Conservation (phyloP, 2,113 vertebrate species). For the Neomonachus schauinslandi region DNA sequence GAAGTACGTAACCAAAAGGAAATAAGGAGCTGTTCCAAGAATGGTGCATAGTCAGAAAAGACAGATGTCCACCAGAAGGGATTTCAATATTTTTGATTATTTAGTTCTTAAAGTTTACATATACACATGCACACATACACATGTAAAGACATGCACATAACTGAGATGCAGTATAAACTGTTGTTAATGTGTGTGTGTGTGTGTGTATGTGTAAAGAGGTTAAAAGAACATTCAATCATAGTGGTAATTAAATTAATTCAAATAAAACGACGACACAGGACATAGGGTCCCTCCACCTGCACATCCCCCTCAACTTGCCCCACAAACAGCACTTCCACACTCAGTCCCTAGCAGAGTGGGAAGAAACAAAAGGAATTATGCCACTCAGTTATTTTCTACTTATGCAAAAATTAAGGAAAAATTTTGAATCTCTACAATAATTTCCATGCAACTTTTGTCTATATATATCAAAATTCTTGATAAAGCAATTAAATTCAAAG, state of each 20-base stretch:
- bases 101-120: not conserved
- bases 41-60: not conserved
- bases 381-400: not conserved
- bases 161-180: not conserved
- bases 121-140: not conserved
- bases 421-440: not conserved
- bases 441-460: not conserved
- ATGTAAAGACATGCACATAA: not conserved
- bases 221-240: not conserved
- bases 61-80: not conserved
- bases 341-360: not conserved
- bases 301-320: not conserved
- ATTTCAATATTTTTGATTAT: not conserved
- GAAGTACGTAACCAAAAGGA: not conserved
- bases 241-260: not conserved
- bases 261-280: not conserved
- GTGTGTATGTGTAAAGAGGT: not conserved
- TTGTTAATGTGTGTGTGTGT: not conserved
- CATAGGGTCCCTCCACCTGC: not conserved
- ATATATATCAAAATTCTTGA: not conserved
- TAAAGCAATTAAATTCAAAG: not conserved
- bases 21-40: not conserved
- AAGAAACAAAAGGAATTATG: not conserved
- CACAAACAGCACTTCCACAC: not conserved
- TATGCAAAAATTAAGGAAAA: not conserved